A percentile compares a stretch with the other conserved stretches of the same genome.
Evolutionary conservation across 1,140 invertebrate species (phyloP).

Genomic region (Drosophila repletoides): DNA sequence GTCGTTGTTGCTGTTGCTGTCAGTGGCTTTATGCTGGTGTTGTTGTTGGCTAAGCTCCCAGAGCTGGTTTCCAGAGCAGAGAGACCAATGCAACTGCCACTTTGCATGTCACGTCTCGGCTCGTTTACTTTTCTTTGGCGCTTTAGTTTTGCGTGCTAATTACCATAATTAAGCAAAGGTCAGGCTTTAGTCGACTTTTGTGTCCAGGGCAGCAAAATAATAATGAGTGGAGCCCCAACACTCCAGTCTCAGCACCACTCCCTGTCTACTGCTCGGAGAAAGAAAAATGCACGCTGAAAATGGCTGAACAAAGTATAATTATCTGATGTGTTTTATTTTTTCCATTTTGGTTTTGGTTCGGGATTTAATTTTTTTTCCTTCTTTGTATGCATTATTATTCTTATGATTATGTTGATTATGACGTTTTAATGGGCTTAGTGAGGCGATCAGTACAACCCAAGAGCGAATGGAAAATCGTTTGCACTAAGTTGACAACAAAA

Average conservation of each 20-base stretch:
- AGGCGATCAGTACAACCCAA: conserved; percentile 39
- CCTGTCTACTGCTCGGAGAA: too few species aligned
- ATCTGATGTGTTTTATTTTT: conserved; percentile 9
- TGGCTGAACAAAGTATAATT: conserved; percentile 64
- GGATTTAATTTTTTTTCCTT: conserved; percentile 6
- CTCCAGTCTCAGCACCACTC: neutral
- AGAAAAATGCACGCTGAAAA: conserved; percentile 32
- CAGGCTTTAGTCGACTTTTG: conserved; percentile 78
- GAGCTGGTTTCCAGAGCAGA: conserved; percentile 12
- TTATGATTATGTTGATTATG: conserved; percentile 78
- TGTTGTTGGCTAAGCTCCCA: neutral
- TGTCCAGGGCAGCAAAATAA: conserved; percentile 67
- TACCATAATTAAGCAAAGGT: conserved; percentile 81
- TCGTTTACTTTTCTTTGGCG: conserved; percentile 61
- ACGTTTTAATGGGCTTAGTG: conserved; percentile 76
- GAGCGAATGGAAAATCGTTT: conserved; percentile 4
- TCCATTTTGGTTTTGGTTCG: neutral
- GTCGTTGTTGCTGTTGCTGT: conserved; percentile 29
- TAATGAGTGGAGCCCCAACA: conserved; percentile 61
- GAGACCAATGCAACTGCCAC: conserved; percentile 5
- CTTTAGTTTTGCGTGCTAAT: conserved; percentile 63
- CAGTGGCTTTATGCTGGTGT: conserved; percentile 54
- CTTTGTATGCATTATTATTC: conserved; percentile 63
- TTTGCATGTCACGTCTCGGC: conserved; percentile 36
- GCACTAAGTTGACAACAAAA: conserved; percentile 27